Base-by-base conservation (phyloP, 1,140 invertebrate genomes). In the Cydia amplana region DNA sequence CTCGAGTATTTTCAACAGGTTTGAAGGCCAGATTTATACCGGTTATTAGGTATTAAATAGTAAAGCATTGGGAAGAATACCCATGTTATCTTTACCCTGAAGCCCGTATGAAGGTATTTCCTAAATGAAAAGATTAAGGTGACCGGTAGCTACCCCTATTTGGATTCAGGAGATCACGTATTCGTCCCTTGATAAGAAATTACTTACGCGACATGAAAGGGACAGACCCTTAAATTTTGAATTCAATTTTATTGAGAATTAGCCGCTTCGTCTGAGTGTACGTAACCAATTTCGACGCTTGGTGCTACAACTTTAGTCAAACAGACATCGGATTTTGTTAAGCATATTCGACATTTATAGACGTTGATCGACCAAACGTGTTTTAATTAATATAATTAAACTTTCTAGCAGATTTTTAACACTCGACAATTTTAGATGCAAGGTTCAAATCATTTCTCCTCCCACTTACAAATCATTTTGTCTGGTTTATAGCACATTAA, bases 91-190 rank as follows among this genome's bases (percentile, higher is more conserved):
- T 70, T 70, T 70, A 67, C 28, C 23, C 25, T 67, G 5, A 4
- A 9, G 16, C 32, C 28, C 65, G 7, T 36, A 36, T 36, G 16
- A 18, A 70, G 65, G 65, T 36, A 67, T n/a, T 32, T 70, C 32
- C 65, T 70, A 70, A 70, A 70, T 70, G 28, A 70, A 70, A 70
- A 70, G 65, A 70, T 70, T 70, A 70, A 70, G 65, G 65, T 70
- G 65, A 70, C 65, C 65, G 65, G 64, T 65, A 64, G 63, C 64
- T 32, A 70, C 65, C 65, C n/a, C 28, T 36, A 70, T 70, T 70
- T 70, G 65, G 16, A 40, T 70, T 70, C 32, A 12, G 28, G 28
- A 70, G 36, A 70, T 70, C 65, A 70, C 65, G 65, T 70, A 70
- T 70, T n/a, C n/a, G 65, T 16, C n/a, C 65, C 65, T 67, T 40